Conservation (phyloP, 2,113 vertebrate genomes). For the Odobenus rosmarus region DNA sequence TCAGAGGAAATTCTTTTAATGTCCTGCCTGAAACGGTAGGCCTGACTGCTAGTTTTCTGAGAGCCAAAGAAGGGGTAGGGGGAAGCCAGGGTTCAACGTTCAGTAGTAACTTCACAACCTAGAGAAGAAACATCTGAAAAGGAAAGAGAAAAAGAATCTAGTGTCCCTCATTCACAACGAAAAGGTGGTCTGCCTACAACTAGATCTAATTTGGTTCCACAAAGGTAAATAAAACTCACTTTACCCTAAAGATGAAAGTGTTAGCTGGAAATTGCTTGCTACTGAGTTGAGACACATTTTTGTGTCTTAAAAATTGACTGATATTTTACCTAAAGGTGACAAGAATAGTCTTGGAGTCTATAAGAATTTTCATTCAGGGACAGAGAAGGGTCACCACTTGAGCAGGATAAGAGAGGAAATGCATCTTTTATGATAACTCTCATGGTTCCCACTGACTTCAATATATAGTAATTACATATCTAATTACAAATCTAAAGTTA, state of each 20-base stretch:
- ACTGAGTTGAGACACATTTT: not conserved
- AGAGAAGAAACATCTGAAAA: not conserved
- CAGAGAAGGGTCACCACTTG: not conserved
- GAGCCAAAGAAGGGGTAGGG: not conserved
- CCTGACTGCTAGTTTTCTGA: not conserved
- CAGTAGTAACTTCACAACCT: not conserved
- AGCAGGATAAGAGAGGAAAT: not conserved
- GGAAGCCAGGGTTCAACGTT: not conserved
- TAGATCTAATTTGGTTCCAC: not conserved
- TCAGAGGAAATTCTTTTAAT: not conserved
- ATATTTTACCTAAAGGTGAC: not conserved
- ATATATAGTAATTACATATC: not conserved
- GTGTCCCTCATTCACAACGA: not conserved
- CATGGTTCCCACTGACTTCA: not conserved
- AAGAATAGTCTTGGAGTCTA: not conserved
- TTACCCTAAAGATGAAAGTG: not conserved
- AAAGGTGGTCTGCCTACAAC: not conserved
- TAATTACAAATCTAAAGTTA: not conserved
- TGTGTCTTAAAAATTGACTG: not conserved
- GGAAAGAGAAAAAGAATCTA: not conserved
- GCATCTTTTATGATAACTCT: not conserved
- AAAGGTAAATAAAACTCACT: not conserved
- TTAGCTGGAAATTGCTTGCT: not conserved
- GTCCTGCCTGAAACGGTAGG: not conserved
- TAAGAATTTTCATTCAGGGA: not conserved